phyloP scores from a whole-genome alignment of 2,113 vertebrate genomes.

The Chelonoidis abingdonii region DNA sequence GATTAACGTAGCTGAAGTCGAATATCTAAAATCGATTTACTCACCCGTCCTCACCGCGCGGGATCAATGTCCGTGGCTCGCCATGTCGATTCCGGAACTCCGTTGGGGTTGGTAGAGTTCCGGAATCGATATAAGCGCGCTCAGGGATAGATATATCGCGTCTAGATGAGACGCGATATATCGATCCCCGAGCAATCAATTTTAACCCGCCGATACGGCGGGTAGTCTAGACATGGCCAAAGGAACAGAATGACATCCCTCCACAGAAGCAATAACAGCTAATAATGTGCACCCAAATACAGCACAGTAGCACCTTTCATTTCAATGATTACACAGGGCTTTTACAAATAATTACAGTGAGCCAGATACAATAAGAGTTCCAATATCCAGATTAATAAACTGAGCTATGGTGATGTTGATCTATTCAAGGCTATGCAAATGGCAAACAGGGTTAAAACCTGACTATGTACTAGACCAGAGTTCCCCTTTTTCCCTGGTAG shows the following conservation, averaged over 20 bases:
- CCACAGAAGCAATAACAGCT: fast-evolving
- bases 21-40: no score
- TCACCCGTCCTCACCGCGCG: no score
- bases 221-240: not conserved
- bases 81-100: no score
- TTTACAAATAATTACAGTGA: not conserved
- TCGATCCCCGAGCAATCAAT: no score
- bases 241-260: not conserved
- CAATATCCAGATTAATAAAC: not conserved
- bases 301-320: not conserved
- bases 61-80: no score
- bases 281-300: not conserved
- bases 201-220: no score
- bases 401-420: fast-evolving
- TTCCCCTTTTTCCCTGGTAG: not conserved
- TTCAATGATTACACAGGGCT: not conserved
- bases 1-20: no score
- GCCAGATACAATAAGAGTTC: not conserved
- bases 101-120: no score
- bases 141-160: no score
- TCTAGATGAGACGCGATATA: no score
- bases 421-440: not conserved
- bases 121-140: no score
- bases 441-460: not conserved
- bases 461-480: not conserved